Base-by-base conservation (phyloP, 2,888 invertebrate species). In the Axea sp. region DNA sequence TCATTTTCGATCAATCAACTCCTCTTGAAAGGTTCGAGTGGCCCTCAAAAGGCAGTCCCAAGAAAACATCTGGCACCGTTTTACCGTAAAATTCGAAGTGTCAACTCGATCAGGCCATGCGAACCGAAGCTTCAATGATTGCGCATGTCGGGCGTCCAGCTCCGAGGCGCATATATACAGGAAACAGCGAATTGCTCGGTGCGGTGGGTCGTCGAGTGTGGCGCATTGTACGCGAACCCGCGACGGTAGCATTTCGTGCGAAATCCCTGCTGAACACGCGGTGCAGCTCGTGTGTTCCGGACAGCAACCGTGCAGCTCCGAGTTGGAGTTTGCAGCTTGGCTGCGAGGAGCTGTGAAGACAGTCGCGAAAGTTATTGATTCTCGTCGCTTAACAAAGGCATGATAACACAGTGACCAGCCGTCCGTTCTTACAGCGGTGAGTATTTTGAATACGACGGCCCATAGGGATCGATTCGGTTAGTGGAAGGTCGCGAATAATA, bases 291-390 rank as follows among this genome's bases (percentile, higher is more conserved):
- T 19, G 8, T 19, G 43, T 11, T 41, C 57, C 47, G 30, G 17
- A 30, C 17, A 17, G 3, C 9, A 5, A n/a, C 19, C 5, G n/a
- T n/a, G n/a, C 19, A 22, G 19, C 39, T 22, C 5, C 11, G 12
- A 37, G 7, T 7, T 15, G 7, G n/a, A n/a, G n/a, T n/a, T n/a
- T 19, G 19, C 19, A 3, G 19, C 19, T 19, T 4, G 19, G 19
- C 14, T 11, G 1, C 14, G 7, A 8, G 26, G 14, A n/a, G n/a
- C n/a, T n/a, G 7, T 7, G 26, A 26, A 33, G 39, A 49, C 37
- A 53, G 26, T 30, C 6, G 45, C 19, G 31, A 17, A 35, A 31
- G 33, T 59, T 74, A 74, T 74, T 74, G 74, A 74, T 74, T 74
- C 39, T n/a, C 14, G 9, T 57, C 35, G 73, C 43, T 45, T n/a